phyloP scores from a whole-genome alignment of 2,113 vertebrate genomes.

The Sturnus vulgaris region DNA sequence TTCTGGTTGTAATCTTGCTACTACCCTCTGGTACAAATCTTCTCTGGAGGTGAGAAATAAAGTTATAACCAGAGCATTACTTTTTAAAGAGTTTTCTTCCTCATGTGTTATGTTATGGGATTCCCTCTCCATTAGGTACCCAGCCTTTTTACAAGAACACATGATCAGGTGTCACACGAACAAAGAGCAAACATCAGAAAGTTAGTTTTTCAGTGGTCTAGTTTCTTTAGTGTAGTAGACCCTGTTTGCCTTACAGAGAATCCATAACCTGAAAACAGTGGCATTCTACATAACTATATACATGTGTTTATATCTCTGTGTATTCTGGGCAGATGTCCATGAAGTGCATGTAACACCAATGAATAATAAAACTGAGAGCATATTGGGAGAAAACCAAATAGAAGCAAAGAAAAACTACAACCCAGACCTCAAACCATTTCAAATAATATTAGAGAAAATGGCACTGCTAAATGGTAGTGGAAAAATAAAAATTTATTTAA shows the following conservation, averaged over 20 bases:
- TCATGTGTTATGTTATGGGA: background rate
- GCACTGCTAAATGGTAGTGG: background rate
- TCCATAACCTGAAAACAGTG: background rate
- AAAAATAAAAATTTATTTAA: background rate
- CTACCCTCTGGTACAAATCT: background rate
- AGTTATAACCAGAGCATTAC: background rate
- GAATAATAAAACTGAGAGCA: background rate
- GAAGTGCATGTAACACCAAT: background rate
- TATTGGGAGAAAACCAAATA: background rate
- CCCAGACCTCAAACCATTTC: background rate
- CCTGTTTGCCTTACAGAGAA: background rate
- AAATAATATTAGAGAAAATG: background rate
- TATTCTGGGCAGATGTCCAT: background rate
- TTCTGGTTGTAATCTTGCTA: background rate
- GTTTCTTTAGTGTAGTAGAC: background rate
- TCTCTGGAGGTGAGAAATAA: background rate
- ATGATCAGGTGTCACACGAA: fast-evolving
- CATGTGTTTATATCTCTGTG: background rate
- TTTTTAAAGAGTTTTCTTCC: background rate
- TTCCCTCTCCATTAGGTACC: background rate
- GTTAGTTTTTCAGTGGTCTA: background rate
- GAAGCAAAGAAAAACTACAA: background rate
- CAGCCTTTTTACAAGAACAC: background rate
- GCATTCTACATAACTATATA: background rate
- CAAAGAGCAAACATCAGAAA: background rate